phyloP scores from a whole-genome alignment of 2,888 invertebrate species.

The Cordilura impudica region DNA sequence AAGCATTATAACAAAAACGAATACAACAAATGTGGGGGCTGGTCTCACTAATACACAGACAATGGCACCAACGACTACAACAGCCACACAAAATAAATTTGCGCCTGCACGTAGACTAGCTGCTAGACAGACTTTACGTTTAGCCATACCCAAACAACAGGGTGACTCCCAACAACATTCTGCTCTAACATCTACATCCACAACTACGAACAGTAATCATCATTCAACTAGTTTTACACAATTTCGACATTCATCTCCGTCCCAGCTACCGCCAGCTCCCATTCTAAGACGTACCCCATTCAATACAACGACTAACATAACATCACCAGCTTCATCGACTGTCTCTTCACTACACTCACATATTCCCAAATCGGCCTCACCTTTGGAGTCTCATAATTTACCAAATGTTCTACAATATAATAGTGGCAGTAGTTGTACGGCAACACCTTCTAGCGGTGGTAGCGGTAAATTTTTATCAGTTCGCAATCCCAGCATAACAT shows the following conservation, averaged over 20 bases:
- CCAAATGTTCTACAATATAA: conserved; percentile 67
- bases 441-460: conserved; percentile 51
- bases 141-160: conserved; percentile 77
- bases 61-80: conserved; percentile 26
- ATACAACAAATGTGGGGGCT: conserved; percentile 56
- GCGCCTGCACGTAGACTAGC: conserved; percentile 78
- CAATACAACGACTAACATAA: conserved; percentile 3
- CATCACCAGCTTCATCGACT: conserved; percentile 5
- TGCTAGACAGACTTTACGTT: conserved; percentile 75
- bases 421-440: conserved; percentile 35
- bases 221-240: conserved; percentile 1
- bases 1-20: conserved; percentile 7
- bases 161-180: conserved; percentile 67
- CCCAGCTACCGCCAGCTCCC: conserved; percentile 73
- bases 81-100: conserved; percentile 69
- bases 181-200: conserved; percentile 47
- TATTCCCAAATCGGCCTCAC: conserved; percentile 71
- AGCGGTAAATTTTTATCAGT: conserved; percentile 69
- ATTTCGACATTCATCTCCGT: conserved; percentile 69
- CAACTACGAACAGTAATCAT: conserved; percentile 11
- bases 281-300: conserved; percentile 68
- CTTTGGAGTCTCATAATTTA: conserved; percentile 71
- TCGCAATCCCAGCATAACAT: conserved; percentile 74
- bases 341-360: conserved; percentile 8
- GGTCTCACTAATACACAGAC: conserved; percentile 41